phyloP scores from a whole-genome alignment of 2,113 vertebrate species.

The Mesocricetus auratus region DNA sequence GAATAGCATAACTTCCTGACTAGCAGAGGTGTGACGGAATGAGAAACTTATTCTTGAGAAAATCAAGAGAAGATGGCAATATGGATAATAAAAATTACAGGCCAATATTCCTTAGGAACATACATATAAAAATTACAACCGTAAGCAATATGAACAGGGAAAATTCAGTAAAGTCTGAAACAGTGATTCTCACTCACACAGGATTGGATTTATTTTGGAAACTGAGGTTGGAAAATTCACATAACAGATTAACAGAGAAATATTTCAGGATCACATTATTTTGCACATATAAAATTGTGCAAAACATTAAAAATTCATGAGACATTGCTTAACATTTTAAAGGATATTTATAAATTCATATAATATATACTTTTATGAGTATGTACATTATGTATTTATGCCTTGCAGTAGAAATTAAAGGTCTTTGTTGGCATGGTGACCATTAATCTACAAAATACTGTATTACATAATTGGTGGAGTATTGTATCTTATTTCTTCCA shows the following conservation, averaged over 20 bases:
- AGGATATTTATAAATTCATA: conserved; percentile 36
- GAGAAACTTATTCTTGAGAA: background rate
- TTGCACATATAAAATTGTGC: background rate
- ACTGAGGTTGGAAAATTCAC: background rate
- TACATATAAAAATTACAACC: background rate
- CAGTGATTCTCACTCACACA: background rate
- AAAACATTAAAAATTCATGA: conserved; percentile 27
- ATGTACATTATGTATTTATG: background rate
- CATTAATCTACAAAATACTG: background rate
- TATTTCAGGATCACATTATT: background rate
- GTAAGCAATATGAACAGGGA: background rate
- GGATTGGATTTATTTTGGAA: background rate
- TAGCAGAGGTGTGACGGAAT: background rate
- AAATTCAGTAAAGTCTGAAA: background rate
- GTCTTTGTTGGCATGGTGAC: background rate
- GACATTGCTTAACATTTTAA: conserved; percentile 23
- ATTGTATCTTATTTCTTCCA: background rate
- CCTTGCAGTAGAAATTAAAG: background rate
- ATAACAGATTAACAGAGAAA: background rate
- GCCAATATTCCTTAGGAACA: background rate
- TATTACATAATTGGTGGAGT: background rate
- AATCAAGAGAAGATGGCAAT: background rate
- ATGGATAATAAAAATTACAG: background rate
- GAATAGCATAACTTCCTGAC: background rate
- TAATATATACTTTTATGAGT: background rate